Base-by-base conservation (phyloP, 2,113 vertebrate species). In the Passer montanus region DNA sequence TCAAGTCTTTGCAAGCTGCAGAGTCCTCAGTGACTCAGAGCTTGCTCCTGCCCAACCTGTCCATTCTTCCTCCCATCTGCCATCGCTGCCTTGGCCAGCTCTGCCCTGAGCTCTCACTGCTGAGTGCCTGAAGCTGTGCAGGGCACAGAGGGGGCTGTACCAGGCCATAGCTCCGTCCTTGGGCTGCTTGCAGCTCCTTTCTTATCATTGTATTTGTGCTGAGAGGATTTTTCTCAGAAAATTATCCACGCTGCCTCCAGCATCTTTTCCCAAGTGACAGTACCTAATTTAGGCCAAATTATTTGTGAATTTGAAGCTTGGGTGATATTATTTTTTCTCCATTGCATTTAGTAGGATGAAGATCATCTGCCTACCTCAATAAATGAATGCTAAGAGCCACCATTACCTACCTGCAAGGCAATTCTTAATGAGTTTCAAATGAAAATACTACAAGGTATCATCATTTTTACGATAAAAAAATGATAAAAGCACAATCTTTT, bases 11-110 rank as follows among this genome's bases (percentile, higher is more conserved):
- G 59, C 73, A 81, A 89, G 60, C 46, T 53, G 58, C 78, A 73
- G 52, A 74, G 85, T 9, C 64, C 73, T n/a, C 41, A 13, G 50
- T 49, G 79, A 77, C 37, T 80, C 68, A 80, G 72, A 9, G 64
- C 43, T 39, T 60, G 58, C 76, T 91, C 27, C 84, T 30, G 44
- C 59, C n/a, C 75, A 73, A 26, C 67, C 15, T 15, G 37, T 27
- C 92, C 81, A 37, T 26, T 16, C 46, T 17, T 66, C 55, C 49
- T 76, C 46, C 53, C 15, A 0, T 20, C 33, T 31, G 55, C 67
- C 53, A 15, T 0, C 0, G 3, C 18, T 3, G 1, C 2, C 49
- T 50, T 27, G 3, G 2, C 35, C 5, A 5, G 9, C 11, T 79
- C 66, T 87, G 78, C 52, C 50, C 41, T 9, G 7, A 37, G 33